Evolutionary conservation across 1,140 invertebrate species (phyloP), one percentile per base, ranked within the genome.

Genomic region (Bombus consobrinus): DNA sequence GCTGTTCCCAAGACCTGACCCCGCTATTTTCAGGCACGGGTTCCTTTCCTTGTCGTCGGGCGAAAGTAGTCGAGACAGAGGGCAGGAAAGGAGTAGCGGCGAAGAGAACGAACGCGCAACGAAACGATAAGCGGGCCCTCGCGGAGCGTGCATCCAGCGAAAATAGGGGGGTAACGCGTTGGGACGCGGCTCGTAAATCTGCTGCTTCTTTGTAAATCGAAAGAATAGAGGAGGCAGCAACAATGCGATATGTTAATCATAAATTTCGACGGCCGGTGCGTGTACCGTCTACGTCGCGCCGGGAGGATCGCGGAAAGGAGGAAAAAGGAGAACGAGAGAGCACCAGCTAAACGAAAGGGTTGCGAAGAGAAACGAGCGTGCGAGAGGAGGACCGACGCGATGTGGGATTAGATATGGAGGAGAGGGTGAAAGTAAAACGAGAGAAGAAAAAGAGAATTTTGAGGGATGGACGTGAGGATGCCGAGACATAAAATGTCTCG

Each of bases 231-330:
- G 74, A 28, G 74, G 62, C 75, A 73, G 41, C 74, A 78, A 88
- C 84, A 86, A 88, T 86, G 68, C 84, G 68, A 79, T 68, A 57
- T 82, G 86, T 85, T 80, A 87, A 88, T 88, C 74, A 75, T 86
- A 88, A 86, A 88, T 88, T 88, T 85, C 76, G 86, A 64, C 62
- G 85, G 32, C 57, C 71, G 47, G 53, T 86, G 72, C 75, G 53
- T 75, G 75, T 64, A 43, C 37, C 59, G 57, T 59, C 62, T 53
- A 22, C 47, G 47, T 53, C 53, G 43, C 64, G n/a, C 37, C 57
- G 59, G 66, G 69, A 62, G 68, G 64, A 88, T 68, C 68, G 39
- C 18, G 73, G 39, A 57, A 47, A 41, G 39, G 72, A 69, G 32
- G 34, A 25, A 41, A 76, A 18, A 75, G 41, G 43, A 57, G 32